Evolutionary conservation across 1,140 invertebrate genomes (phyloP).

Genomic region (Anastatus disparis): DNA sequence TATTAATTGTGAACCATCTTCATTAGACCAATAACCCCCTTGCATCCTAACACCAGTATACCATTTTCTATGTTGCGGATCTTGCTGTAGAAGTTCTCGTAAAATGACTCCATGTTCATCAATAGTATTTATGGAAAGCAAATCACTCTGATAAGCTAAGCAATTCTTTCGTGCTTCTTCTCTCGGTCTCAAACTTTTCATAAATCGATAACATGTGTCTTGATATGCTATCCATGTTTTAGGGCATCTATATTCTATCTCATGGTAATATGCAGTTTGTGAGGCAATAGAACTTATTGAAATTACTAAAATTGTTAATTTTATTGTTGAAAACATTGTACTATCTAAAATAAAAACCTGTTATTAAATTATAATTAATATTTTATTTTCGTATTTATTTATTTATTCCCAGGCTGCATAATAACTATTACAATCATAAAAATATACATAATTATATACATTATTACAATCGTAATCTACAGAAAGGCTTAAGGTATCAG

Average conservation of each 20-base stretch:
- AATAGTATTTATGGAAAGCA: conserved; percentile 80
- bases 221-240: conserved; percentile 82
- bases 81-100: conserved; percentile 79
- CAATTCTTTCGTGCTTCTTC: conserved; percentile 85
- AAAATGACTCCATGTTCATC: conserved; percentile 91
- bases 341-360: conserved; percentile 35
- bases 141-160: conserved; percentile 81
- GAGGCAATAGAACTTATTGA: conserved; percentile 10
- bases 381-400: too few relatives aligned
- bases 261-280: conserved; percentile 52
- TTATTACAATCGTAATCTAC: too few relatives aligned
- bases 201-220: conserved; percentile 87
- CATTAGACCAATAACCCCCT: conserved; percentile 84
- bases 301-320: conserved; percentile 14
- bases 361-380: too few relatives aligned
- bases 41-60: conserved; percentile 81
- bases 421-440: too few relatives aligned
- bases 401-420: too few relatives aligned
- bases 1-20: conserved; percentile 79
- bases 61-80: conserved; percentile 89
- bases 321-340: conserved; percentile 27
- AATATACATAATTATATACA: too few relatives aligned
- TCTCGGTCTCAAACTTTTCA: conserved; percentile 82
- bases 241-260: conserved; percentile 74
- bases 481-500: too few relatives aligned